Percentiles rank a stretch among this genome's conserved stretches.
Conservation (phyloP, 2,888 invertebrate species). For the Drosophila siamana region DNA sequence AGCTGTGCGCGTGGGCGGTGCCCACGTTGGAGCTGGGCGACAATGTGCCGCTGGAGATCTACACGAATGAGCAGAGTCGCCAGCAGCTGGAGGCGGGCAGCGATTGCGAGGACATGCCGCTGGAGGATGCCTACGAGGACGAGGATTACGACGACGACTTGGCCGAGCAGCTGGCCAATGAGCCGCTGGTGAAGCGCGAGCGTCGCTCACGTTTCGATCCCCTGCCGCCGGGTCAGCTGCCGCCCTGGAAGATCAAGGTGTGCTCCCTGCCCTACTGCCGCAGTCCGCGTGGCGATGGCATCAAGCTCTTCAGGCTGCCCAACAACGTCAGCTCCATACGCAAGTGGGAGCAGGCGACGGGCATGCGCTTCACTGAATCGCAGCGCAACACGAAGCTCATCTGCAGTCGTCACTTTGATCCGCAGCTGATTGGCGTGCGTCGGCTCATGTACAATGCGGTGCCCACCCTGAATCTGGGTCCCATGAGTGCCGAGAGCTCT, state of each 20-base stretch:
- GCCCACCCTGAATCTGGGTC: conserved; percentile 74
- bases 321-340: conserved; percentile 52
- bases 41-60: conserved; percentile 65
- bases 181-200: conserved; percentile 37
- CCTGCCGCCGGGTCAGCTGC: conserved; percentile 33
- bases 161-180: conserved; percentile 30
- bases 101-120: conserved; percentile 39
- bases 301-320: conserved; percentile 81
- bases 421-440: conserved; percentile 72
- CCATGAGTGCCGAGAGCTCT: conserved; percentile 7
- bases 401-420: conserved; percentile 71
- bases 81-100: conserved; percentile 32
- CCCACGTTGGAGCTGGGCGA: conserved; percentile 76
- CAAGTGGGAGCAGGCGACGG: conserved; percentile 71
- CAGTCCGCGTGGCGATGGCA: conserved; percentile 74
- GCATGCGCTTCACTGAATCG: conserved; percentile 67
- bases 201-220: conserved; percentile 48
- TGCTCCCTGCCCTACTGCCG: conserved; percentile 82
- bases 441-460: conserved; percentile 79
- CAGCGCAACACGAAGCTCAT: conserved; percentile 71
- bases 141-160: conserved; percentile 39
- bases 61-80: conserved; percentile 61
- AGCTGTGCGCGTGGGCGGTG: conserved; percentile 79
- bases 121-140: conserved; percentile 29
- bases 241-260: conserved; percentile 61